phyloP scores from a whole-genome alignment of 2,888 invertebrate species.

The Hydriomena furcata region DNA sequence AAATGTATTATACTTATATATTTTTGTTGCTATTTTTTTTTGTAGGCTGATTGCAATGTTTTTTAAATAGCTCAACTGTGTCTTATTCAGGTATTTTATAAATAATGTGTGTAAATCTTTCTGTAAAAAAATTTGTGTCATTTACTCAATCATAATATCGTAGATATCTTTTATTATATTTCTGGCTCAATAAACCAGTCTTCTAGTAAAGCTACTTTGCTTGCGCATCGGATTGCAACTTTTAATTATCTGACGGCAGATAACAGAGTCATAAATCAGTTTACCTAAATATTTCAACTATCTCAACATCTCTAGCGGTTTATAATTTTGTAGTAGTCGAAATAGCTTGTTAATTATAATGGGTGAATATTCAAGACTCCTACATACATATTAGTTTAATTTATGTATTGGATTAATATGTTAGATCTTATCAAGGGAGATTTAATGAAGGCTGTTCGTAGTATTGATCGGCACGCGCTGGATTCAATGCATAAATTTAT shows the following conservation, averaged over 20 bases:
- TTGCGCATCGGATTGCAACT: background rate
- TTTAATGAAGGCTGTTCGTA: constrained; percentile 39
- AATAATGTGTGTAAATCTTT: too few species aligned
- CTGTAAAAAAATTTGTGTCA: too few species aligned
- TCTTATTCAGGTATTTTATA: too few species aligned
- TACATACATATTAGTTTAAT: constrained; percentile 50
- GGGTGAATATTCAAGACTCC: constrained; percentile 43
- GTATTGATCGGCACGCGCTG: constrained; percentile 20
- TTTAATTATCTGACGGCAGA: background rate
- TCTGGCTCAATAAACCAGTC: too few species aligned
- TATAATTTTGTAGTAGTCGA: constrained; percentile 33
- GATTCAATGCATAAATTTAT: constrained; percentile 4
- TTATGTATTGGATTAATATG: constrained; percentile 53
- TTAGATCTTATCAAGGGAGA: constrained; percentile 49
- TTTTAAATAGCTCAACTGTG: too few species aligned
- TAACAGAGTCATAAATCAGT: constrained; percentile 4
- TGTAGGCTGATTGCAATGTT: too few species aligned
- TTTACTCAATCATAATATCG: too few species aligned
- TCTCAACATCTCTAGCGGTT: constrained; percentile 20
- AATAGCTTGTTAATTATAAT: constrained; percentile 49
- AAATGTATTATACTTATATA: too few species aligned
- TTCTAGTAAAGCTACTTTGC: background rate
- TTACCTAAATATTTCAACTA: constrained; percentile 2
- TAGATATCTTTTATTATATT: too few species aligned
- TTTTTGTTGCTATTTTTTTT: too few species aligned